Percentiles rank a stretch among this genome's conserved stretches.
phyloP scores from a whole-genome alignment of 2,888 invertebrate species.

The Diarsia mendica region DNA sequence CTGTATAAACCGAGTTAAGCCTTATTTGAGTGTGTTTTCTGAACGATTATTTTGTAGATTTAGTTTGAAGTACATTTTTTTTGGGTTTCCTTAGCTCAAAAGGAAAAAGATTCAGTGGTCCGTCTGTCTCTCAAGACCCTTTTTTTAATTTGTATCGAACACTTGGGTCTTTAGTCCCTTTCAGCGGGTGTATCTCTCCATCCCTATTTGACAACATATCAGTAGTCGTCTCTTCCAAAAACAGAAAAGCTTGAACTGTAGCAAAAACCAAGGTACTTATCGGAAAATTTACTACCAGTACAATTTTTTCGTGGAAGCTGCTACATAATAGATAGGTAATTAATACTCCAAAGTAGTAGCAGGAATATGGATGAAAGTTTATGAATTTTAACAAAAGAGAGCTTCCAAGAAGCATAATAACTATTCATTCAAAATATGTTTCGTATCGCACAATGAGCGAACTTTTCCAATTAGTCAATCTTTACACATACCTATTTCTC shows the following conservation, averaged over 20 bases:
- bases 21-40: slow-evolving; percentile 24
- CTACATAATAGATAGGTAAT: neutral
- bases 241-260: neutral
- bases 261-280: neutral
- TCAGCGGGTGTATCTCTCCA: too few relatives aligned
- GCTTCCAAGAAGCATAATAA: neutral
- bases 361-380: neutral
- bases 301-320: neutral
- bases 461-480: neutral
- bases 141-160: too few relatives aligned
- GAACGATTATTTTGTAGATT: slow-evolving; percentile 3
- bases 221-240: neutral
- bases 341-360: neutral
- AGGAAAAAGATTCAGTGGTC: too few relatives aligned
- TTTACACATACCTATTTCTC: too few relatives aligned
- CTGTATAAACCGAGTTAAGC: slow-evolving; percentile 37
- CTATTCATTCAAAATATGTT: neutral
- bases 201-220: too few relatives aligned
- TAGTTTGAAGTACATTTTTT: neutral
- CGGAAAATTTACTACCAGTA: neutral
- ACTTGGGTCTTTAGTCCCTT: too few relatives aligned
- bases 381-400: neutral
- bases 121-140: too few relatives aligned
- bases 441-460: neutral
- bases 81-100: neutral